Base-by-base conservation (phyloP, 2,888 invertebrate genomes). In the Dicycla oo region DNA sequence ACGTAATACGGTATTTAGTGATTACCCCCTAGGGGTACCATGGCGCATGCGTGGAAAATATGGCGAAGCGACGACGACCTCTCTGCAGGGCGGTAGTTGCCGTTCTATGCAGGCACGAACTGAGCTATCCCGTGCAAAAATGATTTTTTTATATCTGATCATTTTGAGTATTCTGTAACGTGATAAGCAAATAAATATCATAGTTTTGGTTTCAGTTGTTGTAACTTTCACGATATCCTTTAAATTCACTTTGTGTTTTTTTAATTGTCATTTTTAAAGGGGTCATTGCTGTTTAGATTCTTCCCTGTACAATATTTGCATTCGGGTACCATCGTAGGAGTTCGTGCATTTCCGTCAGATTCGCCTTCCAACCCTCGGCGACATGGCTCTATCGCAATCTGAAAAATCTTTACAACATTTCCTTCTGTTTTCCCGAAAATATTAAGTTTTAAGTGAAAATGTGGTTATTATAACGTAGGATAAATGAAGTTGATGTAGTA, bases 31-130 rank as follows among this genome's bases (percentile, higher is more conserved):
- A 85, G 86, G 84, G 86, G 84, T 89, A 89, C 91, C 88, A 89
- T 83, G 70, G 92, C 95, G 95, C 95, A 95, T 94, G 95, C 95
- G 95, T 89, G 91, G 84, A 92, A 93, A 94, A 94, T 86, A 95
- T 95, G 94, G 94, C 94, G 89, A 87, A 87, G 81, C 80, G 84
- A 81, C 88, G 89, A 90, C 91, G 91, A 91, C 91, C 92, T 93
- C 90, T 90, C 90, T 93, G 93, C 93, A 92, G 94, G 94, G 93
- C 91, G 89, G 90, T 86, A 89, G 86, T 88, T 72, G 79, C 76
- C 69, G 72, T 70, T 67, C 74, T 57, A 47, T 56, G 76, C 93
- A 93, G 94, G 88, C 85, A 75, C 88, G 91, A 68, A 94, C 81
- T 91, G 18, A 76, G 71, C 70, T 65, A 49, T 38, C 45, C 53